Evolutionary conservation across 2,888 invertebrate genomes (phyloP).

Genomic region (Trichopria drosophilae): DNA sequence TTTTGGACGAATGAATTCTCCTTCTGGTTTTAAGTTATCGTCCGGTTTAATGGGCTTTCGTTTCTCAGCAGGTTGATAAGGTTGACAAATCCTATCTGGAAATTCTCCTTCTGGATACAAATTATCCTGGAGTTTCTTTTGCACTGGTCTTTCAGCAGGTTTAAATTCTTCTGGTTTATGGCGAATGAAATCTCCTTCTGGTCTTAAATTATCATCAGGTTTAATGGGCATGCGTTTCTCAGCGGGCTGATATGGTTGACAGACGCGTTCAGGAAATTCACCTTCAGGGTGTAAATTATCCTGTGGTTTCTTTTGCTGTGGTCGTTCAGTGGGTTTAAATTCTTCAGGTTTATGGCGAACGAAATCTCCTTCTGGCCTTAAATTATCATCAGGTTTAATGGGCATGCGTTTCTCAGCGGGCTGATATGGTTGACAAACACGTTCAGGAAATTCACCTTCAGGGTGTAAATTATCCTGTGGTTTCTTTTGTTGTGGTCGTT

Average conservation of each 20-base stretch:
- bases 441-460: conserved; percentile 60
- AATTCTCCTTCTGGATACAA: conserved; percentile 54
- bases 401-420: conserved; percentile 63
- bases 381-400: conserved; percentile 56
- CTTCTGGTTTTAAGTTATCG: conserved; percentile 59
- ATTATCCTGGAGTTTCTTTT: conserved; percentile 58
- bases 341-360: conserved; percentile 53
- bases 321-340: conserved; percentile 55
- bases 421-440: conserved; percentile 51
- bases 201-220: conserved; percentile 64
- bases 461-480: conserved; percentile 61
- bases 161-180: conserved; percentile 50
- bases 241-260: conserved; percentile 44
- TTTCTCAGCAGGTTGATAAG: conserved; percentile 41
- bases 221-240: conserved; percentile 50
- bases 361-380: conserved; percentile 60
- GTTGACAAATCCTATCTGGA: conserved; percentile 57
- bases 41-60: conserved; percentile 54
- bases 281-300: conserved; percentile 63
- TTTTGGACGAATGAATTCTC: conserved; percentile 61
- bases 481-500: conserved; percentile 55
- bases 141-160: conserved; percentile 58
- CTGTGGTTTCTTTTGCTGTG: conserved; percentile 50
- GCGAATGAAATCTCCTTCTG: conserved; percentile 56
- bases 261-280: conserved; percentile 57